Evolutionary conservation across 2,113 vertebrate species (phyloP), one percentile per base, ranked within the genome.

Genomic region (Notiomystis cincta): DNA sequence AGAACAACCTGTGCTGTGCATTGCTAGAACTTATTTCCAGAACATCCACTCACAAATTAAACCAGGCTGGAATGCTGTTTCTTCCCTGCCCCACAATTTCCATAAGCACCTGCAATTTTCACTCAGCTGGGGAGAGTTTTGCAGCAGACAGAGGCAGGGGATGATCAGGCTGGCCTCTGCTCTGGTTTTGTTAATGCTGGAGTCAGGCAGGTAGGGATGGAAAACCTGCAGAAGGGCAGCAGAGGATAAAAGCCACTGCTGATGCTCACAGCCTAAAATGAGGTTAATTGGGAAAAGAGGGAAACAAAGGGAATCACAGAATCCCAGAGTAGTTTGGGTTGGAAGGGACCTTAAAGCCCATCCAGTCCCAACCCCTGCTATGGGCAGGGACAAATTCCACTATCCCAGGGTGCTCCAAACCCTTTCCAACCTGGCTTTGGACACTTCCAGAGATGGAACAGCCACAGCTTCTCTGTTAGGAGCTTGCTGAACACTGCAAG

Each of bases 1-100:
- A 30, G 17, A 91, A 66, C 31, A 89, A 83, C 79, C 78, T 13
- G 33, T 11, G 57, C 78, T n/a, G 0, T 2, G 16, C 75, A 8
- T 6, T 19, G 44, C 35, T 30, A 0, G 4, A 47, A 38, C 64
- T 89, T 45, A 86, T 85, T 96, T 85, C 83, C 94, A 83, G 93
- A 91, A 57, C 51, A 67, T 2, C 33, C 31, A 61, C 80, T 37
- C 83, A 57, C 89, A 61, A 23, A 75, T 92, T 85, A 96, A 95
- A 95, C 60, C 92, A 69, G 86, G 70, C 22, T 88, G 95, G 58
- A 57, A 37, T 62, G 60, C 78, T 56, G 11, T 69, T 75, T 28
- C 69, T 73, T 56, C 3, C 89, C 75, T 80, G 76, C 75, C 89
- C 86, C 73, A 25, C 31, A 22, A 95, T 90, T 95, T 96, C 92